A percentile compares a stretch with the other conserved stretches of the same genome.
Evolutionary conservation across 2,113 vertebrate genomes (phyloP).

Genomic region (Catharus minimus): DNA sequence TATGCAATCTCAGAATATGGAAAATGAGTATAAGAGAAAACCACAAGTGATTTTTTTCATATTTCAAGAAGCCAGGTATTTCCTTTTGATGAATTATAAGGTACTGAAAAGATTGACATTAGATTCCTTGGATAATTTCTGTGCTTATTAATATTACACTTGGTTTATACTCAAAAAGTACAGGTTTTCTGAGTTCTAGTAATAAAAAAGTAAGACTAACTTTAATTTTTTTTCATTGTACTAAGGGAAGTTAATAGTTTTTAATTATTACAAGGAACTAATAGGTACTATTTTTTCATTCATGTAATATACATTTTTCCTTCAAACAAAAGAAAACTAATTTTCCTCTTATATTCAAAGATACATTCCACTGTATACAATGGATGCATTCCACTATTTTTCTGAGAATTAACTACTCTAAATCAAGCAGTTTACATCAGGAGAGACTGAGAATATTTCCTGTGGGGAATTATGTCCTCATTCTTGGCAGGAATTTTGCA

Average conservation of each 20-base stretch:
- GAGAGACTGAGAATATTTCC: background rate
- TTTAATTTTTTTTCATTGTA: background rate
- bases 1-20: background rate
- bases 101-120: slow-evolving; percentile 8
- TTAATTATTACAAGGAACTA: background rate
- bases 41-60: slow-evolving; percentile 7
- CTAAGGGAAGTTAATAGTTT: background rate
- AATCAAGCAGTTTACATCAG: background rate
- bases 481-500: background rate
- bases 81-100: slow-evolving; percentile 42
- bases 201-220: background rate
- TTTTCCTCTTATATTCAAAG: background rate
- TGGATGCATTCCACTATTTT: background rate
- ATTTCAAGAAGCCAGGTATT: slow-evolving; percentile 14
- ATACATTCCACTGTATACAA: background rate
- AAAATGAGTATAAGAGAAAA: slow-evolving; percentile 17
- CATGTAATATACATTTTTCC: background rate
- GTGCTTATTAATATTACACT: background rate
- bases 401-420: background rate
- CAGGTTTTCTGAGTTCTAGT: background rate
- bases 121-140: slow-evolving; percentile 10
- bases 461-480: background rate
- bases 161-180: background rate
- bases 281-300: background rate
- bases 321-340: background rate